A percentile compares a stretch with the other conserved stretches of the same genome.
These are phyloP conservation scores for Octomys mimax DNA, from an alignment of 2,797 vertebrate species.

Conservation along the genomic window DNA sequence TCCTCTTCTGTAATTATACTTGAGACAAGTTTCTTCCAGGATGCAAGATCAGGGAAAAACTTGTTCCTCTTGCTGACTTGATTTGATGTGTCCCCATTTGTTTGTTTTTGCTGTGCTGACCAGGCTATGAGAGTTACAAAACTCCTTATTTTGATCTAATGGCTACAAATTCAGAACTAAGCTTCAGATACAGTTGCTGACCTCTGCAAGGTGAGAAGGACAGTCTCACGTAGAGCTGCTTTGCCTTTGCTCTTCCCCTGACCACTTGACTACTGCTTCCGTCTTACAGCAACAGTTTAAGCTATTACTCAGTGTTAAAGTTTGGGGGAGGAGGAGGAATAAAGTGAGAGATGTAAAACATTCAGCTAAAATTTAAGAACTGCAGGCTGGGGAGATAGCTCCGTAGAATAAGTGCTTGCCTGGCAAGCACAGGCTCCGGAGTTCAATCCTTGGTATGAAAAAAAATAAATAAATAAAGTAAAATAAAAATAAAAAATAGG, in stretches of 20 bases:
- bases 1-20: neutral
- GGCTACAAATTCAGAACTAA: neutral
- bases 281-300: neutral
- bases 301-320: neutral
- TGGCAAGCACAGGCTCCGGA: too few species aligned
- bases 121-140: neutral
- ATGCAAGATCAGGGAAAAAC: neutral
- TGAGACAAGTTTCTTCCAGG: constrained; percentile 25
- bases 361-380: constrained; percentile 28
- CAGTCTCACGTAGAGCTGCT: neutral
- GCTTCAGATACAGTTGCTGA: neutral
- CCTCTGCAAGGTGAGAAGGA: neutral
- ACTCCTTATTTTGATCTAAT: neutral
- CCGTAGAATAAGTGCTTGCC: too few species aligned
- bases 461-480: too few species aligned
- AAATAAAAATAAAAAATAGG: neutral
- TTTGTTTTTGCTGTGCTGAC: constrained; percentile 51
- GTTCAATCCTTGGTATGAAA: too few species aligned
- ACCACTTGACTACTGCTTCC: neutral
- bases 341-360: constrained; percentile 28
- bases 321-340: neutral
- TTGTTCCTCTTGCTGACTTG: neutral
- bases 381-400: too few species aligned
- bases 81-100: neutral
- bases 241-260: neutral